Base-by-base conservation (phyloP, 2,888 invertebrate species). In the Coelinius sp. region DNA sequence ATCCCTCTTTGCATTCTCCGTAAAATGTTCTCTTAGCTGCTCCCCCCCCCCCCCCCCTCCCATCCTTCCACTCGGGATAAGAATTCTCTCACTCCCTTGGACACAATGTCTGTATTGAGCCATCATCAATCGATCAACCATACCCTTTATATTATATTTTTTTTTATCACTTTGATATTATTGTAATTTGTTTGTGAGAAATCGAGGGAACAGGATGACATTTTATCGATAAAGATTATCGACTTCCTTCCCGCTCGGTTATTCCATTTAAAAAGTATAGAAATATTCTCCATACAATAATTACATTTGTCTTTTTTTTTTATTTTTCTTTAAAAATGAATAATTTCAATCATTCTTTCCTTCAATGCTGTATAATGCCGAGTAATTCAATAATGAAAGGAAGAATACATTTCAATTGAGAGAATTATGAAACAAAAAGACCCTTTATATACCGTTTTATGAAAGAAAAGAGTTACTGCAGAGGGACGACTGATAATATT, bases 41-140 rank as follows among this genome's bases (percentile, higher is more conserved):
- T 41, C 44, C 66, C 70, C 52, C 62, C 31, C 27, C 53, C 46
- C 44, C 66, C 70, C 52, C 62, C 31, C 27, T 53, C 46, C 17
- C 10, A 10, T 41, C 41, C n/a, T 5, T 4, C 41, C 12, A 41
- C n/a, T 41, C 41, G 41, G 49, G 82, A 83, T 83, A 83, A 85
- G 84, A 84, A 84, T 85, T 84, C 81, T 84, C 81, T 78, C 75
- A 78, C 52, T 52, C 22, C 52, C 22, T 24, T 22, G 49, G 75
- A 76, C 10, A 83, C 85, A 83, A 85, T 86, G 84, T 85, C 86
- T 84, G 83, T 85, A 85, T 86, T 86, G 86, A 84, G 81, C 78
- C 79, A 81, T 80, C 62, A 38, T 38, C 64, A 27, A 64, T 64
- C 46, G 17, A 31, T 22, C 14, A 44, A 25, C 52, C 66, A 59